Evolutionary conservation across 2,113 vertebrate species (phyloP), one percentile per base, ranked within the genome.

Genomic region (Heliornis fulica): DNA sequence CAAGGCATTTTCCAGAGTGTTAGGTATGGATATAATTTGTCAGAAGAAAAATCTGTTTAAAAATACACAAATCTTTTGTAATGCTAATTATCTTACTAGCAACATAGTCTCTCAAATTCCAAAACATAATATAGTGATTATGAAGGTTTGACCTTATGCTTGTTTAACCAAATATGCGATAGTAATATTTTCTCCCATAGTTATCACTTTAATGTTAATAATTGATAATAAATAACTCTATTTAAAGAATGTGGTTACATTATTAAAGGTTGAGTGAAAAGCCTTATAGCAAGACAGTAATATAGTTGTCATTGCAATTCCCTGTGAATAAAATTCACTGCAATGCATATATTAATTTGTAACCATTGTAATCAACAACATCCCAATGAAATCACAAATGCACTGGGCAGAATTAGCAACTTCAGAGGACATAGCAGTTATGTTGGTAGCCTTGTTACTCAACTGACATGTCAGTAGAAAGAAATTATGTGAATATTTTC

Each of bases 261-360:
- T 57, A 95, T 92, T 84, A 61, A 84, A 70, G 9, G 4, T 6
- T 86, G 13, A 40, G 75, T 87, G 36, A 75, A 32, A 63, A 53
- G 9, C 14, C 26, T 41, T 76, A 17, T 22, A 38, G 63, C 70
- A 94, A 96, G 80, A 56, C 21, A 64, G 19, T 68, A 93, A 90
- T 54, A 23, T 7, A 60, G 32, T 36, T 71, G 32, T 63, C 20
- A 65, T 60, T 92, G n/a, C 31, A 88, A 82, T 89, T 92, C n/a
- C 15, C 36, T 41, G 28, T 43, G 31, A 91, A 57, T 45, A 65
- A 94, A 89, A 95, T 64, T 83, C 48, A 76, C 79, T 80, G 54
- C 22, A 76, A 71, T 53, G 7, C 28, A 95, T 80, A 89, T 95
- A 94, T 94, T 96, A 96, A 88, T 95, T 94, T 59, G 50, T 56